Evolutionary conservation across 23 tunicate genomes (phyloP), one percentile per base, ranked within the genome.

Genomic region (Styela plicata): DNA sequence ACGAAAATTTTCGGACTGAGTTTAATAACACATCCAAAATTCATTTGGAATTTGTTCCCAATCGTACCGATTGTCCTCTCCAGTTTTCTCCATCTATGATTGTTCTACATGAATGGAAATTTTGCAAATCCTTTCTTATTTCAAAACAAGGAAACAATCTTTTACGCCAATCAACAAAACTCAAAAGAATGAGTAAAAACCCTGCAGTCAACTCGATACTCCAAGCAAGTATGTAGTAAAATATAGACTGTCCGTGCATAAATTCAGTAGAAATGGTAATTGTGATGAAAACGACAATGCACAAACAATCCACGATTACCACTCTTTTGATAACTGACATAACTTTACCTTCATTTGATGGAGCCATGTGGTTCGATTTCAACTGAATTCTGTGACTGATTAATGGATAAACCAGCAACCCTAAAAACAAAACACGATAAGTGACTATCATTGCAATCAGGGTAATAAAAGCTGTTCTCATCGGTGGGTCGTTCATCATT

Each of bases 101-200:
- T 13, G 57, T 44, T 44, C 13, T 7, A 44, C 7, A 44, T 44
- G 57, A 44, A 5, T 44, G 57, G 10, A 13, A 13, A 13, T 13
- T 5, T 44, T 44, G 57, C 57, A 7, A 13, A 5, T 44, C 57
- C 57, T 5, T 44, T 44, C 13, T 44, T 44, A 44, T 5, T 5
- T 44, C 13, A 44, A 44, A 67, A 22, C 31, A 87, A 17, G 91
- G 91, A 3, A 87, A 52, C 2, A 87, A 69, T 1, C 91, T 68
- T 27, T 83, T 73, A 44, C 69, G 74, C 85, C 91, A 87, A 63
- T 87, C 91, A 20, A 82, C 74, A 35, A 87, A 87, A n/a, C 85
- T 80, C 63, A 74, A 63, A 84, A 87, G 82, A 33, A 87, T 68
- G 16, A 87, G 82, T 2, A 87, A 31, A 37, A 87, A 87, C 23